Conservation (phyloP, 2,113 vertebrate genomes). For the Vulpes lagopus region DNA sequence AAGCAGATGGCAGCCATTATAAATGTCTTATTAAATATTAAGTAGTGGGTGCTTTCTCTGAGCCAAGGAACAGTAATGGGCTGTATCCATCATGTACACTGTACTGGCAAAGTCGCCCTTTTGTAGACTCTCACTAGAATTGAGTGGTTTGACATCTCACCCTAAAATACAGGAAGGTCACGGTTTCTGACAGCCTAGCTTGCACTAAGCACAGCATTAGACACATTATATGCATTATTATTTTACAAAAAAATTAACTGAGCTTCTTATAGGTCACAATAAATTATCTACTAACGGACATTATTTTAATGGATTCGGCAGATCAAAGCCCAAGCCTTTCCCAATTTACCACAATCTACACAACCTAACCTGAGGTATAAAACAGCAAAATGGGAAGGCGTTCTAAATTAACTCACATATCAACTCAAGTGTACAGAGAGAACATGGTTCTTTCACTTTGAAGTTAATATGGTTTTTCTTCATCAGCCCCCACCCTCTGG, state of each 20-base stretch:
- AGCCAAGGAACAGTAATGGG: slow-evolving; percentile 18
- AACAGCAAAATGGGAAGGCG: neutral
- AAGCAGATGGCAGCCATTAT: slow-evolving; percentile 67
- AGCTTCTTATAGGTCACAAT: neutral
- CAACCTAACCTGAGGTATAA: neutral
- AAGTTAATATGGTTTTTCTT: neutral
- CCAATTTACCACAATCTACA: neutral
- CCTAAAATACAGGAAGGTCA: neutral
- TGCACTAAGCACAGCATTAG: neutral
- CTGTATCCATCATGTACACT: neutral
- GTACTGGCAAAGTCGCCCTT: neutral
- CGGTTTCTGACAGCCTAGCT: neutral
- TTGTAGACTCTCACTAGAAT: slow-evolving; percentile 58
- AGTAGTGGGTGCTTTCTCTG: slow-evolving; percentile 31
- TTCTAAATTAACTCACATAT: neutral
- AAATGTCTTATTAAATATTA: slow-evolving; percentile 58
- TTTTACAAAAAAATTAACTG: slow-evolving; percentile 26
- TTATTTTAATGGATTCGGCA: neutral
- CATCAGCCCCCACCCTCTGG: neutral
- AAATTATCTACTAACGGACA: neutral
- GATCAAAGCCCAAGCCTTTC: neutral
- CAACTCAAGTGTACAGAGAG: neutral
- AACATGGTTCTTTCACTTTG: neutral
- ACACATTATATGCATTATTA: neutral
- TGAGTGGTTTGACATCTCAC: slow-evolving; percentile 20